Percentiles rank a stretch among this genome's conserved stretches.
These are phyloP conservation scores for Euleptes europaea DNA, from an alignment of 2,113 vertebrate species.

Conservation along the genomic window DNA sequence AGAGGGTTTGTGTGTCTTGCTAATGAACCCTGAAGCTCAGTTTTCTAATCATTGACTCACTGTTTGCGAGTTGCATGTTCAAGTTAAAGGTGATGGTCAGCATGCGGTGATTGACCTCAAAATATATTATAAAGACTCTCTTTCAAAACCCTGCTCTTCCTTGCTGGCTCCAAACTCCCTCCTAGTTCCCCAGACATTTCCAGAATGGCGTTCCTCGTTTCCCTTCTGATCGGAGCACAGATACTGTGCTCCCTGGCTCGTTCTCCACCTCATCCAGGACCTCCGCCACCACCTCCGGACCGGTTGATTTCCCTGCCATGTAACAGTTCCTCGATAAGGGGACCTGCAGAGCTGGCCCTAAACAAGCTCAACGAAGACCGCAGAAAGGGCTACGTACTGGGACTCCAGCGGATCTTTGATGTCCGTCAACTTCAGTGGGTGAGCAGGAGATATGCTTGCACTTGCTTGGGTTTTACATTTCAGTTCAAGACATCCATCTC, in stretches of 20 bases:
- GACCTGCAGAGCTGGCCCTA: slow-evolving; percentile 54
- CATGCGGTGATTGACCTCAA: not conserved
- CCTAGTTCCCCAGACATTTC: not conserved
- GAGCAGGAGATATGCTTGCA: slow-evolving; percentile 2
- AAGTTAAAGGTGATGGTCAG: slow-evolving; percentile 57
- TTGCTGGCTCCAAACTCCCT: not conserved
- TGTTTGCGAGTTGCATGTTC: slow-evolving; percentile 24
- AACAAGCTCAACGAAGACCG: slow-evolving; percentile 59
- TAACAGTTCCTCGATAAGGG: slow-evolving; percentile 31
- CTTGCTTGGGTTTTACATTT: not conserved
- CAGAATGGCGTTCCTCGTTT: slow-evolving; percentile 49
- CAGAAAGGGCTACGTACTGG: slow-evolving; percentile 62
- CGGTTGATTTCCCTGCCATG: slow-evolving; percentile 39
- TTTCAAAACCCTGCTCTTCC: not conserved
- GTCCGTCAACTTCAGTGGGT: slow-evolving; percentile 61
- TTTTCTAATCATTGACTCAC: slow-evolving; percentile 61
- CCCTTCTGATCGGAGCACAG: slow-evolving; percentile 47
- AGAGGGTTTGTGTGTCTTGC: too few species aligned
- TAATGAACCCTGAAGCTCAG: not conserved
- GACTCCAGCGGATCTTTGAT: slow-evolving; percentile 64
- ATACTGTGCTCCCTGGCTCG: not conserved
- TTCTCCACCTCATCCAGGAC: not conserved
- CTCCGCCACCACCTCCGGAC: rapidly evolving
- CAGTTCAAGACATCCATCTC: not conserved
- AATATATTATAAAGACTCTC: slow-evolving; percentile 18